These are phyloP conservation scores for Heliconius melpomene DNA, from an alignment of 1,140 invertebrate species.

Conservation along the genomic window DNA sequence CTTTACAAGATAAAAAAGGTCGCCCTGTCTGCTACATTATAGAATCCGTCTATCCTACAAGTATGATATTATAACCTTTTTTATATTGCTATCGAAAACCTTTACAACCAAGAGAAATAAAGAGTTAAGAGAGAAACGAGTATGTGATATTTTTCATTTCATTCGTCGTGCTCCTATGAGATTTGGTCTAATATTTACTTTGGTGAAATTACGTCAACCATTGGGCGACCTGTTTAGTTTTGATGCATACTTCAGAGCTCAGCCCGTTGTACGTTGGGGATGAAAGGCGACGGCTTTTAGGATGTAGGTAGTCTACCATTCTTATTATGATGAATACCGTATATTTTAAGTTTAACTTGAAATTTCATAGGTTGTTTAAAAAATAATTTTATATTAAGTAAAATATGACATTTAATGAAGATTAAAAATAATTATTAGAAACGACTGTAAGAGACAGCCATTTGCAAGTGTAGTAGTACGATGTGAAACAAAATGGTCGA, in stretches of 20 bases:
- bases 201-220: constrained; percentile 70
- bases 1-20: constrained; percentile 78
- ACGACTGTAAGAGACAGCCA: neutral
- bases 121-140: constrained; percentile 34
- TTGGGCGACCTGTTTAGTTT: constrained; percentile 72
- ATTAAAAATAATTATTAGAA: neutral
- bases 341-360: constrained; percentile 20
- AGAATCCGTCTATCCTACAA: constrained; percentile 63
- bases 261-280: constrained; percentile 47
- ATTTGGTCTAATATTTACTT: constrained; percentile 73
- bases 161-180: constrained; percentile 60
- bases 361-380: neutral
- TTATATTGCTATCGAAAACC: constrained; percentile 58
- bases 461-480: neutral
- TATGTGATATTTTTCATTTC: constrained; percentile 61
- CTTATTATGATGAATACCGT: constrained; percentile 34
- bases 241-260: constrained; percentile 73
- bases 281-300: constrained; percentile 52
- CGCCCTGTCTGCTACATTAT: constrained; percentile 64
- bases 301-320: constrained; percentile 37
- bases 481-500: constrained; percentile 24
- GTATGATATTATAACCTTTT: constrained; percentile 64
- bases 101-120: constrained; percentile 24
- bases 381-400: neutral
- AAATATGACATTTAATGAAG: neutral